Percentiles rank a stretch among this genome's conserved stretches.
These are phyloP conservation scores for Lasius fuliginosus DNA, from an alignment of 2,888 invertebrate species.

Conservation along the genomic window DNA sequence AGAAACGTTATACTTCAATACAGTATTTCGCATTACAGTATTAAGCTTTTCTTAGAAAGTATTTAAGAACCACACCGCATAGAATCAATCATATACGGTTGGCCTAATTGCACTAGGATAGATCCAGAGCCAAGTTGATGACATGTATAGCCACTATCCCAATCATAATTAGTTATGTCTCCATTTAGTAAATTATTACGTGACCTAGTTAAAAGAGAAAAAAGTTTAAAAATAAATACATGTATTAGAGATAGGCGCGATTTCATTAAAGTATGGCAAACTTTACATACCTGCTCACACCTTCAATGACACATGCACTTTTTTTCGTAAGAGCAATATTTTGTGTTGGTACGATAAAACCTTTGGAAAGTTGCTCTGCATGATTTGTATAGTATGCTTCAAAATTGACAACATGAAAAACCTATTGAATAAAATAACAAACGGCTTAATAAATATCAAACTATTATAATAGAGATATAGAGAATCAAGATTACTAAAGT, in stretches of 20 bases:
- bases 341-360: slow-evolving; percentile 92
- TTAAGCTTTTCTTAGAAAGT: neutral
- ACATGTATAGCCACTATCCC: slow-evolving; percentile 99
- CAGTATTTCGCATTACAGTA: neutral
- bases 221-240: slow-evolving; percentile 7
- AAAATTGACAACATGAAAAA: slow-evolving; percentile 97
- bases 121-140: slow-evolving; percentile 98
- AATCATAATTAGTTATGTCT: slow-evolving; percentile 97
- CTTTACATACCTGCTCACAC: slow-evolving; percentile 91
- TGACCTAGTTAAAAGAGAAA: slow-evolving; percentile 88
- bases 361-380: slow-evolving; percentile 92
- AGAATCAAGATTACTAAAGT: neutral
- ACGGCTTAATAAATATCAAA: neutral
- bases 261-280: neutral
- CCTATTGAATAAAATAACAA: slow-evolving; percentile 85
- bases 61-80: slow-evolving; percentile 88
- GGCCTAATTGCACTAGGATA: slow-evolving; percentile 97
- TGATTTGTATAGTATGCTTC: slow-evolving; percentile 95
- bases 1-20: neutral
- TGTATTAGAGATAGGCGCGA: neutral
- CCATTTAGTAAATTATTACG: slow-evolving; percentile 98
- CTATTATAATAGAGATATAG: neutral
- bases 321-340: slow-evolving; percentile 97
- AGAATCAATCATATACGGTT: slow-evolving; percentile 97
- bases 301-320: slow-evolving; percentile 98